Evolutionary conservation across 2,113 vertebrate species (phyloP), one percentile per base, ranked within the genome.

Genomic region (Arvicanthis niloticus): DNA sequence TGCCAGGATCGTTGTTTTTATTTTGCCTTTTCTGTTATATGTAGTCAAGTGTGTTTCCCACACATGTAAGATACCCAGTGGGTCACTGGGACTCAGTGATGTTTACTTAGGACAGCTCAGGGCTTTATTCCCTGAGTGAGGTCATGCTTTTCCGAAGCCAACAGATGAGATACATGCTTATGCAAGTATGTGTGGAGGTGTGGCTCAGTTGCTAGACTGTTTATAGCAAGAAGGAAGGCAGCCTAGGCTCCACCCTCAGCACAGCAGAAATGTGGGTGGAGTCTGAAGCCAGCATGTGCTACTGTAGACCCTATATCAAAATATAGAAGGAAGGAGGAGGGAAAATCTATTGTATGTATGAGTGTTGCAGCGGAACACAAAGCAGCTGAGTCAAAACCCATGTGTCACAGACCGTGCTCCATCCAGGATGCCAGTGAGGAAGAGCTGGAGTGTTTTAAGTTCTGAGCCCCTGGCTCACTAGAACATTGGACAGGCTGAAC

Each of bases 381-480:
- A 58, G 34, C 37, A n/a, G 53, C 53, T 7, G 2, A 82, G 21
- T 37, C 8, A 19, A 72, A 40, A 19, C 26, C 68, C 67, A 13
- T 5, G 8, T 17, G 51, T 5, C 34, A 19, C 7, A 3, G 13
- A 8, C 48, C 29, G 19, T 4, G 48, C 34, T 58, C 7, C 0
- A 10, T 40, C 51, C 10, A 40, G 24, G 8, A 42, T 40, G 37
- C 19, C 67, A 26, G 37, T 17, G 13, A 40, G 51, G 37, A 40
- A 72, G 15, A 73, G 15, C 22, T 21, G 34, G 68, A 9, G 1
- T n/a, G 56, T n/a, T 65, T 10, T 53, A 37, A 34, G 45, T 53
- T 67, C 72, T 5, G 42, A 62, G 16, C 45, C 22, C 58, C 72
- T 7, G 53, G 10, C 68, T 75, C 40, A 34, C 82, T 40, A 53